Conservation (phyloP, 2,888 invertebrate genomes). For the Mantis religiosa region DNA sequence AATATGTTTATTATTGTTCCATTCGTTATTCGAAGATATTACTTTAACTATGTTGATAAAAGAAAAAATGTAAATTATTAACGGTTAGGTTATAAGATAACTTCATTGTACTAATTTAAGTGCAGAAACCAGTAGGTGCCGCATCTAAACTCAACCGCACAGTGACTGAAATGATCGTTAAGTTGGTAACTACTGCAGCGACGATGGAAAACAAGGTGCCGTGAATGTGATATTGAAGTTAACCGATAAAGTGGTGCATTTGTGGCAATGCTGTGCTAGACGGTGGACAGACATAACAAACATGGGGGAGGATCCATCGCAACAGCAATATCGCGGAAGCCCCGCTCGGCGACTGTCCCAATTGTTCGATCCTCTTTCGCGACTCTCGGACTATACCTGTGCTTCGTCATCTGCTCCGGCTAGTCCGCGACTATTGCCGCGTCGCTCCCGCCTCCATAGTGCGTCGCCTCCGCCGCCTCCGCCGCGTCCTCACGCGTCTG, state of each 20-base stretch:
- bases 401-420: conserved; percentile 39
- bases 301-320: conserved; percentile 11
- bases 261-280: neutral
- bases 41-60: neutral
- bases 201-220: neutral
- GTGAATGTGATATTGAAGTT: neutral
- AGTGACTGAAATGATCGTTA: neutral
- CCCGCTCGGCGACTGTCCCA: conserved; percentile 71
- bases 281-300: neutral
- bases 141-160: neutral
- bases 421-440: conserved; percentile 46
- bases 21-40: neutral
- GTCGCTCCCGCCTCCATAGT: conserved; percentile 44
- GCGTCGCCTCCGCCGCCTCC: conserved; percentile 47
- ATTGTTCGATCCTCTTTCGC: conserved; percentile 75
- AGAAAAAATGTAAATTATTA: neutral
- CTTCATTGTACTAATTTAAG: neutral
- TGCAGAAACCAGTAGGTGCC: neutral
- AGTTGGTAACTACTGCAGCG: neutral
- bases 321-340: conserved; percentile 40
- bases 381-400: conserved; percentile 64
- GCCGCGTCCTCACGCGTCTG: conserved; percentile 40
- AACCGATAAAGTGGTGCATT: neutral
- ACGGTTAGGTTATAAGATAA: neutral
- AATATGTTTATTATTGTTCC: neutral